Conservation (phyloP, 1,140 invertebrate genomes). For the Druon quercuslanigerum region DNA sequence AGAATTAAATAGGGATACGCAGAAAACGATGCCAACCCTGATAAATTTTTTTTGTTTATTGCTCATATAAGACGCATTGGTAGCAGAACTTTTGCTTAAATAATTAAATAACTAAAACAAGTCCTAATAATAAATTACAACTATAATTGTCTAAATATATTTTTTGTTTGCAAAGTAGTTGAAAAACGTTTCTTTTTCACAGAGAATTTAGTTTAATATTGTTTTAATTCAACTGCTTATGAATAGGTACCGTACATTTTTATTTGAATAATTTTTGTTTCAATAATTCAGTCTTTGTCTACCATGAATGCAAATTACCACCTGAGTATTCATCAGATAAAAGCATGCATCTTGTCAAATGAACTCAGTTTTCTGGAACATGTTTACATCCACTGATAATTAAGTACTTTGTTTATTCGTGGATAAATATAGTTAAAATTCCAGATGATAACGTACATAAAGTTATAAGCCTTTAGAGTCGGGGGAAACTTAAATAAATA, state of each 20-base stretch:
- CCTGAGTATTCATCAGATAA: constrained; percentile 6
- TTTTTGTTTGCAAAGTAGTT: too few relatives aligned
- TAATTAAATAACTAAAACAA: too few relatives aligned
- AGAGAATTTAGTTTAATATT: too few relatives aligned
- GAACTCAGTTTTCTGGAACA: constrained; percentile 5
- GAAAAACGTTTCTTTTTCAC: too few relatives aligned
- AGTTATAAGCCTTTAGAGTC: background rate
- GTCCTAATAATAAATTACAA: too few relatives aligned
- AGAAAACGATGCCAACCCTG: background rate
- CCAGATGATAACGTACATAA: background rate
- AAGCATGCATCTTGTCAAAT: constrained; percentile 9
- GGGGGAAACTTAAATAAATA: background rate
- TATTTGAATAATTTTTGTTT: too few relatives aligned
- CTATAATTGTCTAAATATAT: too few relatives aligned
- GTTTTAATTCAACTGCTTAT: too few relatives aligned
- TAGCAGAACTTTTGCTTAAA: too few relatives aligned
- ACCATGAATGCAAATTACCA: constrained; percentile 9
- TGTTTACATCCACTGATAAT: constrained; percentile 19
- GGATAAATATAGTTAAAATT: constrained; percentile 13
- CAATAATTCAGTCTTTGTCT: too few relatives aligned
- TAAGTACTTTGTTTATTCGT: constrained; percentile 27
- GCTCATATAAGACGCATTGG: background rate
- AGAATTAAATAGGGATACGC: background rate
- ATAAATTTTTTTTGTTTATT: background rate
- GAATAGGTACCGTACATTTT: too few relatives aligned